Percentiles rank a stretch among this genome's conserved stretches.
Evolutionary conservation across 2,888 invertebrate genomes (phyloP).

Genomic region (Sminthurides aquaticus): DNA sequence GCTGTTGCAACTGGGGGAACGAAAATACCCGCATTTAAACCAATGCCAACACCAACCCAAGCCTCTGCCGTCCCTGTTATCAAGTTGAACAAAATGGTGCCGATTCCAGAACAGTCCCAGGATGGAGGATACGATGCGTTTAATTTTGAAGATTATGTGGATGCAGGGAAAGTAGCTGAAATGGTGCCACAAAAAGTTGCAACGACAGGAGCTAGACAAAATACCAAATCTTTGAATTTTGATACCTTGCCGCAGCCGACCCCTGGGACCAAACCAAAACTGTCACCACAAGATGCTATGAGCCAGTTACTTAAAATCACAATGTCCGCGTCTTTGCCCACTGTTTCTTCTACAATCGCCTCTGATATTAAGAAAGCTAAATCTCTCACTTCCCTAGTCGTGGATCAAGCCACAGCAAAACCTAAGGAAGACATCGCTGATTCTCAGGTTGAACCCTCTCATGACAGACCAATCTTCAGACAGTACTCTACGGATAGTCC

Average conservation of each 20-base stretch:
- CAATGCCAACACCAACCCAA: constrained; percentile 10
- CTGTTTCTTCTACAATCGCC: background rate
- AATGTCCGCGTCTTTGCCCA: background rate
- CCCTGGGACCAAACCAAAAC: background rate
- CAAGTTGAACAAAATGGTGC: background rate
- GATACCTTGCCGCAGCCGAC: background rate
- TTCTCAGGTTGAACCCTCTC: constrained; percentile 1
- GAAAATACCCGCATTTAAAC: constrained; percentile 8
- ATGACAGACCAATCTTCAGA: constrained; percentile 17
- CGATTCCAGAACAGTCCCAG: background rate
- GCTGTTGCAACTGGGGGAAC: background rate
- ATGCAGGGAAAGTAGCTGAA: background rate
- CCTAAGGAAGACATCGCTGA: background rate
- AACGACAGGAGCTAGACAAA: too few relatives aligned
- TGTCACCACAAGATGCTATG: constrained; percentile 13
- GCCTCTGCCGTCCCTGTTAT: constrained; percentile 5
- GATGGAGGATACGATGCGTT: background rate
- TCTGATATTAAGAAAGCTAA: background rate
- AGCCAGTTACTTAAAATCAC: constrained; percentile 7
- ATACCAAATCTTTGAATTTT: background rate
- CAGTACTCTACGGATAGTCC: constrained; percentile 13
- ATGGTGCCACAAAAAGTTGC: constrained; percentile 1
- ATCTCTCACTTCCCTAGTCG: background rate
- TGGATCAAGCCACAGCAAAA: background rate
- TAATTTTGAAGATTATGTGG: constrained; percentile 3